Percentiles rank a stretch among this genome's conserved stretches.
Conservation (phyloP, 2,113 vertebrate genomes). For the Murina feae region DNA sequence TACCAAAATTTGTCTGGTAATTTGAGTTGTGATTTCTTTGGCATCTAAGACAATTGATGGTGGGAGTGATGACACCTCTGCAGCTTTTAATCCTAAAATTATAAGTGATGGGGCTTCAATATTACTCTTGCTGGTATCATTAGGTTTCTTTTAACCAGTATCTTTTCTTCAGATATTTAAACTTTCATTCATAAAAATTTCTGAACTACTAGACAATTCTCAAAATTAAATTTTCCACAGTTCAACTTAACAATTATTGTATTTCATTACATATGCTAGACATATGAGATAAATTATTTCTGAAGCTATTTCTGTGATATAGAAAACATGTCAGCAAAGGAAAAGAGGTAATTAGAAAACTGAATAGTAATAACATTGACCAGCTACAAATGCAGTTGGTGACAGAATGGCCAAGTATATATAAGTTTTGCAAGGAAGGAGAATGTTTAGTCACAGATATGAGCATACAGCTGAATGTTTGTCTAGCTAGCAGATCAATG, state of each 20-base stretch:
- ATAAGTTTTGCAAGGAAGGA: background rate
- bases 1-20: conserved; percentile 90
- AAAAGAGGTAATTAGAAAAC: conserved; percentile 1
- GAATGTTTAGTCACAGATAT: background rate
- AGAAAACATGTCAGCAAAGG: background rate
- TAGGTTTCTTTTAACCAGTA: background rate
- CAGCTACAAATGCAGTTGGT: conserved; percentile 7
- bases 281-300: conserved; percentile 36
- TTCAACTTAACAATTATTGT: conserved; percentile 11
- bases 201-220: conserved; percentile 19
- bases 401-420: background rate
- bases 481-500: background rate
- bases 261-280: conserved; percentile 5
- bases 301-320: background rate
- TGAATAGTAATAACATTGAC: background rate
- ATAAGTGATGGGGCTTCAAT: conserved; percentile 14
- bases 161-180: conserved; percentile 20
- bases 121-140: background rate
- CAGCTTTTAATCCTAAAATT: conserved; percentile 90
- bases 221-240: conserved; percentile 12
- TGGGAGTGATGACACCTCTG: conserved; percentile 91
- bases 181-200: background rate
- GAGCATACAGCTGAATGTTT: background rate
- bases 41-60: conserved; percentile 87
- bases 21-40: conserved; percentile 84